phyloP scores from a whole-genome alignment of 2,797 vertebrate genomes.

The Vipera latastei region DNA sequence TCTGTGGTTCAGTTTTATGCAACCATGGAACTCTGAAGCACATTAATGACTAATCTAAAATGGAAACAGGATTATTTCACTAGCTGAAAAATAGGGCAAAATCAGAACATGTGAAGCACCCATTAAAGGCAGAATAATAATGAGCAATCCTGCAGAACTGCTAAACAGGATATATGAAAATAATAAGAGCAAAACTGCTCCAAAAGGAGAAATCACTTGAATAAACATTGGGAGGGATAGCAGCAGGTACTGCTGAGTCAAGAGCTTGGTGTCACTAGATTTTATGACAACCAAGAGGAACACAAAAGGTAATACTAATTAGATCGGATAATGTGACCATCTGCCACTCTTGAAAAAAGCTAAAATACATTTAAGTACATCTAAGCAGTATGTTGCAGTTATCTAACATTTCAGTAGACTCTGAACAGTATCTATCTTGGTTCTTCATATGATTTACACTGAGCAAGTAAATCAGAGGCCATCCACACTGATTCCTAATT shows the following conservation, averaged over 20 bases:
- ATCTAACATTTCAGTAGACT: neutral
- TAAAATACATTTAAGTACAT: neutral
- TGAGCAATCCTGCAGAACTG: neutral
- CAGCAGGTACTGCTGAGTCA: neutral
- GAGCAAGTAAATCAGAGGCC: neutral
- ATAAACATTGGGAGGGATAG: neutral
- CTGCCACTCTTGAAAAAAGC: neutral
- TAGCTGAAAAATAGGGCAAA: neutral
- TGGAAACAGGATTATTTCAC: neutral
- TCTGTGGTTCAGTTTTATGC: neutral
- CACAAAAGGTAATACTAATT: neutral
- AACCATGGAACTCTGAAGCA: neutral
- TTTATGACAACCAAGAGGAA: neutral
- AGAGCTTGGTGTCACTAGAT: neutral
- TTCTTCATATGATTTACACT: neutral
- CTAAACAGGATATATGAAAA: neutral
- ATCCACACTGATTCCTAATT: neutral
- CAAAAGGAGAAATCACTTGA: neutral
- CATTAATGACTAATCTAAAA: neutral
- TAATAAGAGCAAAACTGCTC: neutral
- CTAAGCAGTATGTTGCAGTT: neutral
- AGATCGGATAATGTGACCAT: neutral
- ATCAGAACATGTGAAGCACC: neutral
- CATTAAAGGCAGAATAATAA: neutral
- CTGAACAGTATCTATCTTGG: neutral